phyloP scores from a whole-genome alignment of 2,797 vertebrate genomes.

The Myotis planiceps region DNA sequence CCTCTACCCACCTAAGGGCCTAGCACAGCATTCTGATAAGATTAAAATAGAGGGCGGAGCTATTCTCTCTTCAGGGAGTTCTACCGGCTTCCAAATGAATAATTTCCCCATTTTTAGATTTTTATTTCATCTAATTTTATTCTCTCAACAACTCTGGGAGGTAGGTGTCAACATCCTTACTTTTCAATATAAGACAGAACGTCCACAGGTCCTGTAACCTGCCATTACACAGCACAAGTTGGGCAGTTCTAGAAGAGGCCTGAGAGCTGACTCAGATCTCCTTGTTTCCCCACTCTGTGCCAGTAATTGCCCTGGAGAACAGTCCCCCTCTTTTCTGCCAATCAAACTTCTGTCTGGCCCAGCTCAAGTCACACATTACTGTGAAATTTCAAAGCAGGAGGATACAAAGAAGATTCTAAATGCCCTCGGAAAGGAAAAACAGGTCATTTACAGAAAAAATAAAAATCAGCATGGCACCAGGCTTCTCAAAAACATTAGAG shows the following conservation, averaged over 20 bases:
- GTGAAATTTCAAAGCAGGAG: conserved; percentile 25
- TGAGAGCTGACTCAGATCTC: not conserved
- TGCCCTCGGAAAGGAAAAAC: not conserved
- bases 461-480: not conserved
- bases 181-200: not conserved
- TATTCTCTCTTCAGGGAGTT: not conserved
- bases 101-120: not conserved
- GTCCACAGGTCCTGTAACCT: not conserved
- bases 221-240: not conserved
- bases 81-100: not conserved
- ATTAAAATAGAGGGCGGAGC: not conserved
- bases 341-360: not conserved
- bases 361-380: not conserved
- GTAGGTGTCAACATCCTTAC: not conserved
- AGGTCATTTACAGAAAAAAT: conserved; percentile 22
- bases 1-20: not conserved
- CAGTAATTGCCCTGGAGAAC: not conserved
- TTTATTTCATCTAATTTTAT: not conserved
- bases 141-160: not conserved
- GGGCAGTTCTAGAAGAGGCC: not conserved
- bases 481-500: not conserved
- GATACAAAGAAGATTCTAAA: conserved; percentile 3
- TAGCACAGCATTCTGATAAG: not conserved
- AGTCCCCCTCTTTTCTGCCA: not conserved
- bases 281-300: not conserved